These are phyloP conservation scores for Drosophila fuyamai DNA, from an alignment of 1,140 invertebrate species.

Conservation along the genomic window DNA sequence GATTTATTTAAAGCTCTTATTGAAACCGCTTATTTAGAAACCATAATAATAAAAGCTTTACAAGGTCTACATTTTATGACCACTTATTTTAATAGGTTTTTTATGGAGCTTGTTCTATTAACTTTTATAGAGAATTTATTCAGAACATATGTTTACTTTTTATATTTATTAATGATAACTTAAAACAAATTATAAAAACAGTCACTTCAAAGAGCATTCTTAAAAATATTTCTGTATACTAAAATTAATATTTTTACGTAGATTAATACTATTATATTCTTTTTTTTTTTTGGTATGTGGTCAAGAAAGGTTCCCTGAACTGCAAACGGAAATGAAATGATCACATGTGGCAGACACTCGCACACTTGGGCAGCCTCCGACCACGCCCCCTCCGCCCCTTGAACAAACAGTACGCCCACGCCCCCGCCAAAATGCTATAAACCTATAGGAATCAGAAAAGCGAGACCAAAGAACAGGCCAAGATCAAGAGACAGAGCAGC, in stretches of 20 bases:
- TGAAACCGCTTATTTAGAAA: too few relatives aligned
- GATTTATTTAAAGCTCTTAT: too few relatives aligned
- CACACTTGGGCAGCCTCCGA: constrained; percentile 22
- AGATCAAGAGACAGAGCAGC: constrained; percentile 66
- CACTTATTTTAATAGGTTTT: background rate
- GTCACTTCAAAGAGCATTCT: background rate
- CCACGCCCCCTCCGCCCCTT: constrained; percentile 55
- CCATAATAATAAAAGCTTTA: background rate
- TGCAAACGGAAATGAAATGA: constrained; percentile 69
- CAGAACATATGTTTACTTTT: too few relatives aligned
- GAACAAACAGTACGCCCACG: constrained; percentile 68
- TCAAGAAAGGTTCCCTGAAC: constrained; percentile 10
- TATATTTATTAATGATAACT: too few relatives aligned
- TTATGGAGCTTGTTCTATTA: background rate
- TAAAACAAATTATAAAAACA: too few relatives aligned
- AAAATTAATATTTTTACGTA: too few relatives aligned
- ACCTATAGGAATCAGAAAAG: constrained; percentile 29
- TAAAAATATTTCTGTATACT: background rate
- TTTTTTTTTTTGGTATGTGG: background rate
- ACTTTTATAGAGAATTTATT: too few relatives aligned
- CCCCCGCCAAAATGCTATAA: constrained; percentile 9
- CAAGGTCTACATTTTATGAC: too few relatives aligned
- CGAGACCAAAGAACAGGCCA: constrained; percentile 12
- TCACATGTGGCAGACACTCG: constrained; percentile 48
- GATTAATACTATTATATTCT: too few relatives aligned